Percentiles rank a stretch among this genome's conserved stretches.
Conservation (phyloP, 1,140 invertebrate species). For the Nasonia vitripennis region DNA sequence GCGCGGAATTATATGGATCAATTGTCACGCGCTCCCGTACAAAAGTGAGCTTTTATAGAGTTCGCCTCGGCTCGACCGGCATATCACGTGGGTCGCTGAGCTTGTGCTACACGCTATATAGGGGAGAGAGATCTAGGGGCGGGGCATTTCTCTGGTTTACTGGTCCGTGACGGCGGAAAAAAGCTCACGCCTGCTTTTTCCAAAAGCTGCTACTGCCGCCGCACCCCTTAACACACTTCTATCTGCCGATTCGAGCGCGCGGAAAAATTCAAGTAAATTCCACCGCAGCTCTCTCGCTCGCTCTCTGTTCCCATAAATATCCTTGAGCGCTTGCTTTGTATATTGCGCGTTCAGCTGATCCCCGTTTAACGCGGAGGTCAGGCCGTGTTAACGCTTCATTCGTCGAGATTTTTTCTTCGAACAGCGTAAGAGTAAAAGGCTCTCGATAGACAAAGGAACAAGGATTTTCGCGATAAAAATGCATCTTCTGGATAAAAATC, state of each 20-base stretch:
- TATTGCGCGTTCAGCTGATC: not conserved
- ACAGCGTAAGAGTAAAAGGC: not conserved
- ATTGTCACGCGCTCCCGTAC: constrained; percentile 62
- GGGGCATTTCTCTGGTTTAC: constrained; percentile 58
- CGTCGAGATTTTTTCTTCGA: not conserved
- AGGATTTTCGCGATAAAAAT: not conserved
- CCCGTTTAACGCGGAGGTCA: not conserved
- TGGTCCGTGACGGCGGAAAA: constrained; percentile 53
- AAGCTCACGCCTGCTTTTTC: not conserved
- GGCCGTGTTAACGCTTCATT: not conserved
- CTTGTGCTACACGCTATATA: constrained; percentile 54
- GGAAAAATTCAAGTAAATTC: not conserved
- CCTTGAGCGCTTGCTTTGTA: not conserved
- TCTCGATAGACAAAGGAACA: not conserved
- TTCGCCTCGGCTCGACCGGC: not conserved
- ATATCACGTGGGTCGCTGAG: constrained; percentile 64
- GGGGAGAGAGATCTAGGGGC: constrained; percentile 54
- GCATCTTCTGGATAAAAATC: too few relatives aligned
- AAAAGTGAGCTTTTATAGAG: constrained; percentile 67
- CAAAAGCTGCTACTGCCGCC: not conserved
- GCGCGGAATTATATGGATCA: constrained; percentile 63
- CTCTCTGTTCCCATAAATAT: not conserved
- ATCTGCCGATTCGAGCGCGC: not conserved
- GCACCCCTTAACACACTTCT: not conserved
- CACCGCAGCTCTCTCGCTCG: not conserved